Evolutionary conservation across 64 coral and sea anemone genomes (phyloP).

Genomic region (Montipora capricornis): DNA sequence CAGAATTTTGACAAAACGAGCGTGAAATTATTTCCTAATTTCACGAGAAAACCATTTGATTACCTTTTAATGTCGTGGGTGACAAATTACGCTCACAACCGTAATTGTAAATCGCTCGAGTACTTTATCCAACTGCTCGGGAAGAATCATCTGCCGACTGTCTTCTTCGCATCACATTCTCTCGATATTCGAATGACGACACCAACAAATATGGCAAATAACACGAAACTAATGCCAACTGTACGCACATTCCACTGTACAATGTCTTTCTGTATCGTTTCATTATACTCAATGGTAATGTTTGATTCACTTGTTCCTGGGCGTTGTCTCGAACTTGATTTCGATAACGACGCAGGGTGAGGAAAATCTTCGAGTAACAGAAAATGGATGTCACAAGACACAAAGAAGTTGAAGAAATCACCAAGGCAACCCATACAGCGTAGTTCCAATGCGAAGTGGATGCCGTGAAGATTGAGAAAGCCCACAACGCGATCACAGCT

Average conservation of each 20-base stretch:
- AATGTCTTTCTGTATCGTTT: background rate
- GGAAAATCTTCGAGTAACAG: background rate
- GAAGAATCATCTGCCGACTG: background rate
- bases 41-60: too few species aligned
- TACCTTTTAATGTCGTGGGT: too few species aligned
- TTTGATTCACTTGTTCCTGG: background rate
- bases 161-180: background rate
- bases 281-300: background rate
- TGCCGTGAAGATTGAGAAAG: background rate
- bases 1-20: too few species aligned
- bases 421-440: background rate
- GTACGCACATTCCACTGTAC: background rate
- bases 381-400: background rate
- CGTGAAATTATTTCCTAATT: too few species aligned
- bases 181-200: background rate
- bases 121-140: too few species aligned
- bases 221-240: background rate
- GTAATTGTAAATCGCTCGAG: too few species aligned
- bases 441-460: background rate
- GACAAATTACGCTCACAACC: too few species aligned
- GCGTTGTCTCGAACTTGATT: too few species aligned
- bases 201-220: background rate
- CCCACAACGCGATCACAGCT: background rate
- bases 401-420: background rate
- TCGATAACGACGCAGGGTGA: background rate